Conservation (phyloP, 1,140 invertebrate species). For the Cotesia typhae region DNA sequence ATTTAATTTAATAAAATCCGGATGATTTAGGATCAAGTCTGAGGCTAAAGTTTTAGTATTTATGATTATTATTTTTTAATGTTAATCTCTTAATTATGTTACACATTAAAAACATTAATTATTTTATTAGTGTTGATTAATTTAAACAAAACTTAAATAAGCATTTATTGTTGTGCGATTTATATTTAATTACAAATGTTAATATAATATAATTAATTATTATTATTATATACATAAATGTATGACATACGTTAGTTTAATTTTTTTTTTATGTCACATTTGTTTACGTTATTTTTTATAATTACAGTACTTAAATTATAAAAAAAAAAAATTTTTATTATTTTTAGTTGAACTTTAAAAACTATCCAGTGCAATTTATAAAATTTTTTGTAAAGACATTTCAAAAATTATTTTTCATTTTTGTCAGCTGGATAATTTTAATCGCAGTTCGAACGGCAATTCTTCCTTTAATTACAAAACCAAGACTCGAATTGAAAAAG, state of each 20-base stretch:
- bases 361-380: no score
- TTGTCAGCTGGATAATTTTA: neutral
- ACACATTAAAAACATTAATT: slow-evolving; percentile 46
- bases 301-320: no score
- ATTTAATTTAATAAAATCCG: neutral
- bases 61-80: slow-evolving; percentile 4
- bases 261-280: no score
- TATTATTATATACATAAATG: no score
- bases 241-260: no score
- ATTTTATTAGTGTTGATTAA: slow-evolving; percentile 28
- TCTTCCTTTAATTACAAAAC: neutral
- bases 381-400: no score
- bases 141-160: neutral
- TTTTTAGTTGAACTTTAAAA: no score
- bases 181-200: no score
- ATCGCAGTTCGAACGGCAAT: neutral
- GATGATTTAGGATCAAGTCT: slow-evolving; percentile 10
- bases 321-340: no score
- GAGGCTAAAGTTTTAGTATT: neutral
- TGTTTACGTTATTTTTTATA: no score
- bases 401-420: no score
- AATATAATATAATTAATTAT: neutral
- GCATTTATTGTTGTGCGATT: no score
- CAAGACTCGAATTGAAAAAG: slow-evolving; percentile 4
- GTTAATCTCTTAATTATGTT: slow-evolving; percentile 31